phyloP scores from a whole-genome alignment of 2,113 vertebrate genomes.

The Petromus typicus region DNA sequence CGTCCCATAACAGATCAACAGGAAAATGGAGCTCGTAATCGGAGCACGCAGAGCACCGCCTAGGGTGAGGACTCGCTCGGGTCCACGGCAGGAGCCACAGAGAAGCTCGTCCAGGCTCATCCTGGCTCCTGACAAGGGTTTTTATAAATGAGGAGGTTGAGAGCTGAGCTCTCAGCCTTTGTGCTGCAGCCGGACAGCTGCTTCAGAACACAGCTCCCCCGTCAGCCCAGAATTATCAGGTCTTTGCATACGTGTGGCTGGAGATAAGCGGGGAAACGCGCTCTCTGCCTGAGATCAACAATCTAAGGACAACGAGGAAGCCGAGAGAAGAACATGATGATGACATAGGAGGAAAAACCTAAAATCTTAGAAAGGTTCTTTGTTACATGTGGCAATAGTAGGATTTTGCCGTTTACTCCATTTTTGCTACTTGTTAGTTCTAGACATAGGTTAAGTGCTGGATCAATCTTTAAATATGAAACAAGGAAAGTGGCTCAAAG shows the following conservation, averaged over 20 bases:
- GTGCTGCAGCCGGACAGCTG: background rate
- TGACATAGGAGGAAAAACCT: background rate
- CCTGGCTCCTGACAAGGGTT: constrained; percentile 8
- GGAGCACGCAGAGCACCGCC: accelerated
- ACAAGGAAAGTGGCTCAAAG: background rate
- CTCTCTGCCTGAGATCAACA: constrained; percentile 36
- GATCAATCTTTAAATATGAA: background rate
- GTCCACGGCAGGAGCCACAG: accelerated
- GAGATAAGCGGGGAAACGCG: constrained; percentile 44
- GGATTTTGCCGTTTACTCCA: background rate
- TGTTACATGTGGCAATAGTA: background rate
- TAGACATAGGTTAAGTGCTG: background rate
- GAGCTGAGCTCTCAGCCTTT: background rate
- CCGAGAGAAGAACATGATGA: background rate
- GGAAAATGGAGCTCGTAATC: background rate
- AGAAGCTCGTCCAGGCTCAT: background rate
- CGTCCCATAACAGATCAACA: too few relatives aligned
- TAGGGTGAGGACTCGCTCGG: accelerated
- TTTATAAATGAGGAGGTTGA: constrained; percentile 41
- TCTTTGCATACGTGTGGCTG: constrained; percentile 46
- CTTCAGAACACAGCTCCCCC: background rate
- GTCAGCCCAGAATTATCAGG: constrained; percentile 65
- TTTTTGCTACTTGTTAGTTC: background rate
- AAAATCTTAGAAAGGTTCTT: background rate
- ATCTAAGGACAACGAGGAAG: background rate